These are phyloP conservation scores for Drosophila nigromelanica DNA, from an alignment of 1,140 invertebrate genomes.

Conservation along the genomic window DNA sequence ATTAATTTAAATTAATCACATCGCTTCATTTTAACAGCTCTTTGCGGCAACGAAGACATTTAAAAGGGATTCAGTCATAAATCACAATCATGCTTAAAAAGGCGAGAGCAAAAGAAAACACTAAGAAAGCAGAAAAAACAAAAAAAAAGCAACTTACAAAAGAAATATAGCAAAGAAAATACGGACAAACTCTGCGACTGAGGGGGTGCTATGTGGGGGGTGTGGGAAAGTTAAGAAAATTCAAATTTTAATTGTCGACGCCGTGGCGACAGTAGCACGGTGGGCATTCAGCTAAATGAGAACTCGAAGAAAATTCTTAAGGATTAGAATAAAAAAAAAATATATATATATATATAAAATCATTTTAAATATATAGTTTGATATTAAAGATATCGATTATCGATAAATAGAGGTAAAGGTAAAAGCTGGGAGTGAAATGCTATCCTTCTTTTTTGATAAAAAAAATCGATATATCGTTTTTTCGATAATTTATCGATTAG, in stretches of 20 bases:
- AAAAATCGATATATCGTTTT: not conserved
- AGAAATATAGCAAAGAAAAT: not conserved
- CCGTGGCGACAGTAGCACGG: constrained; percentile 3
- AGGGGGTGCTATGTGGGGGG: not conserved
- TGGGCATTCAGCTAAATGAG: not conserved
- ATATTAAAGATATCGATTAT: not conserved
- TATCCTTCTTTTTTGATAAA: no score
- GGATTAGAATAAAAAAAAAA: no score
- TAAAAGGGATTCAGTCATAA: constrained; percentile 38
- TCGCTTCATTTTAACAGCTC: constrained; percentile 29
- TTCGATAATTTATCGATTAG: not conserved
- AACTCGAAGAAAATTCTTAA: not conserved
- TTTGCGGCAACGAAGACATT: constrained; percentile 25
- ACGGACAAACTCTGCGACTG: not conserved
- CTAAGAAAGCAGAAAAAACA: not conserved
- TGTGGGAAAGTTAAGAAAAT: constrained; percentile 36
- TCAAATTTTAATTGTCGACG: constrained; percentile 34
- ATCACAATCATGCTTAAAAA: constrained; percentile 21
- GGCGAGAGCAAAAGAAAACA: not conserved
- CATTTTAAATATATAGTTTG: no score
- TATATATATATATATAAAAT: no score
- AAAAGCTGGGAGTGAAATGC: no score
- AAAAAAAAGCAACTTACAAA: not conserved
- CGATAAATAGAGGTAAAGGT: not conserved
- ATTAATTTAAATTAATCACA: constrained; percentile 62